phyloP scores from a whole-genome alignment of 2,797 vertebrate genomes.

The Mormyrus proboscirostris region DNA sequence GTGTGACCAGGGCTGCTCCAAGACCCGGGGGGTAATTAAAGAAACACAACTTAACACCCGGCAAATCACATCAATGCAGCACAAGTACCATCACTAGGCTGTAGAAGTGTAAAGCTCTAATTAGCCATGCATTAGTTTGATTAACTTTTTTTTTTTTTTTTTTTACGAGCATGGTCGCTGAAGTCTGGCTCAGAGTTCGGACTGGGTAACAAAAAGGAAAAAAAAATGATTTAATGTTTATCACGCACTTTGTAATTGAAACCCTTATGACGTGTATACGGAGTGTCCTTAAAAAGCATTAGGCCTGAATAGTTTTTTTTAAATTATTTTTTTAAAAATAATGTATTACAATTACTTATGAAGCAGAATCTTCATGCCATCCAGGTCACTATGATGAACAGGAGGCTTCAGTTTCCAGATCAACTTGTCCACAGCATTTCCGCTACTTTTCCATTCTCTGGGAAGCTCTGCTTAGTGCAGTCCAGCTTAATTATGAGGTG shows the following conservation, averaged over 20 bases:
- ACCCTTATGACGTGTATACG: slow-evolving; percentile 43
- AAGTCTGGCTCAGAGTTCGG: neutral
- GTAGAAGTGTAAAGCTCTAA: slow-evolving; percentile 44
- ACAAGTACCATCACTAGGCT: slow-evolving; percentile 65
- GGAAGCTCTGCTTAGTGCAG: slow-evolving; percentile 35
- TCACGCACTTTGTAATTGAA: neutral
- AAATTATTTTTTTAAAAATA: slow-evolving; percentile 16
- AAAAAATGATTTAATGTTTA: neutral
- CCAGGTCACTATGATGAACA: slow-evolving; percentile 49
- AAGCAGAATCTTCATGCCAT: slow-evolving; percentile 35
- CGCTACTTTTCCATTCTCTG: slow-evolving; percentile 30
- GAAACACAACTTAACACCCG: slow-evolving; percentile 53
- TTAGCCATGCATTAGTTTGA: neutral
- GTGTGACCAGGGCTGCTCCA: slow-evolving; percentile 21
- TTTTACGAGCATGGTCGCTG: neutral
- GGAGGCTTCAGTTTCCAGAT: slow-evolving; percentile 47
- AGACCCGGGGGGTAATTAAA: slow-evolving; percentile 44
- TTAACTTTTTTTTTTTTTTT: neutral
- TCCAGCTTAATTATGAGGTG: slow-evolving; percentile 65
- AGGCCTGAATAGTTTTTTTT: slow-evolving; percentile 26
- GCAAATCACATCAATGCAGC: slow-evolving; percentile 66
- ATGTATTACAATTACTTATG: slow-evolving; percentile 42
- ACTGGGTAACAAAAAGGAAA: neutral
- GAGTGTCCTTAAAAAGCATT: neutral
- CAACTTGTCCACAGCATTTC: slow-evolving; percentile 51